Evolutionary conservation across 2,888 invertebrate species (phyloP), one percentile per base, ranked within the genome.

Genomic region (Labia minor): DNA sequence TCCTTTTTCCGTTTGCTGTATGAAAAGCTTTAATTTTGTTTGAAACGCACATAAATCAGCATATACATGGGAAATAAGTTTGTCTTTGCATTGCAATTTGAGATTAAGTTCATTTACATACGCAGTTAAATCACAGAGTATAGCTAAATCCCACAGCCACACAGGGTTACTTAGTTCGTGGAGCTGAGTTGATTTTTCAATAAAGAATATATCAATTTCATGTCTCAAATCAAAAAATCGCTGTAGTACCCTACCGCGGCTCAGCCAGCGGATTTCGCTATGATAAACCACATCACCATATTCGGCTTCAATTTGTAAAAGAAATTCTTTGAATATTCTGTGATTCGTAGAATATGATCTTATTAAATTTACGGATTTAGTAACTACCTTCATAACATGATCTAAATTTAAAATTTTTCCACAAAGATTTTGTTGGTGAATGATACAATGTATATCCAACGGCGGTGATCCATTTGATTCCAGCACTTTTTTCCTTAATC

Each of bases 351-450:
- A 18, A 66, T 66, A 21, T 63, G 66, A 66, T 66, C 62, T 62
- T 63, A 66, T 66, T 18, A 63, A 66, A 66, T 62, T 66, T 63
- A 66, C 66, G 62, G 66, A 63, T 66, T 66, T 66, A 63, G 62
- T 66, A 66, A 66, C 66, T 66, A 66, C 66, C 66, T 66, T 62
- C 66, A 66, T 66, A 63, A 66, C 66, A 66, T 66, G 66, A 66
- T 66, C 66, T 63, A 19, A 63, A 19, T 62, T 63, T 66, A 66
- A 66, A 63, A 66, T 63, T 63, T 66, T 62, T 19, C 62, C 26
- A 66, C 66, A 66, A 63, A 33, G 33, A 66, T 66, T 66, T 66
- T 62, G 62, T 66, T 66, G 66, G 26, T 66, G 66, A 66, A 66
- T 66, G 62, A 66, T 63, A 20, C 66, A 66, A 63, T 66, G 66